A percentile compares a stretch with the other conserved stretches of the same genome.
phyloP scores from a whole-genome alignment of 2,888 invertebrate species.

The Dryobotodes eremita region DNA sequence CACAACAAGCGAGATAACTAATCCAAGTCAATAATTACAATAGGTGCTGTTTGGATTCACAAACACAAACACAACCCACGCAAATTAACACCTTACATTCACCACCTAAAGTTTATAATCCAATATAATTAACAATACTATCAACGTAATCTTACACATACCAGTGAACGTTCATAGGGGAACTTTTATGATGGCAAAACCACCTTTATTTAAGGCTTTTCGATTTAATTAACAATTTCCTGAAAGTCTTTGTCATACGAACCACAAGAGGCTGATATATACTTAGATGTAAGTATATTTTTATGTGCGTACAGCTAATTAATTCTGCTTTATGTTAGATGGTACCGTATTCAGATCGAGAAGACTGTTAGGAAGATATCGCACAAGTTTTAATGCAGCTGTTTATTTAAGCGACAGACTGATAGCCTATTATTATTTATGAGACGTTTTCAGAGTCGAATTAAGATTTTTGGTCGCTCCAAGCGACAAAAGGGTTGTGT shows the following conservation, averaged over 20 bases:
- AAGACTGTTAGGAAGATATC: conserved; percentile 31
- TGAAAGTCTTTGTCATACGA: conserved; percentile 76
- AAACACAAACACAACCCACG: conserved; percentile 54
- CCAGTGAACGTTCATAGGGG: conserved; percentile 74
- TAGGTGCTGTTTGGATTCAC: conserved; percentile 69
- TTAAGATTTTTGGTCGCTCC: conserved; percentile 57
- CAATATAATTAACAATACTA: conserved; percentile 49
- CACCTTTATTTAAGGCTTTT: conserved; percentile 79
- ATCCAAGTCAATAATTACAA: conserved; percentile 79
- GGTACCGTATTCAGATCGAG: conserved; percentile 14
- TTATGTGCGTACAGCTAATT: conserved; percentile 45
- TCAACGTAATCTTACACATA: conserved; percentile 70
- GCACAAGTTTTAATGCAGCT: conserved; percentile 43
- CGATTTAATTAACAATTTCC: conserved; percentile 84
- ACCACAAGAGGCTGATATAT: conserved; percentile 67
- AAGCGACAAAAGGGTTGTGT: conserved; percentile 41
- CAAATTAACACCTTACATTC: conserved; percentile 60
- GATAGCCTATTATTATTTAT: conserved; percentile 63
- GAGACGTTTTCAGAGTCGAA: conserved; percentile 49
- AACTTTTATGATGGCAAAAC: conserved; percentile 83
- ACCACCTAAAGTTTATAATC: conserved; percentile 61
- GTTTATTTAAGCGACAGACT: conserved; percentile 44
- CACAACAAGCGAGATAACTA: conserved; percentile 76
- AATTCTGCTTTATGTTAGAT: conserved; percentile 30
- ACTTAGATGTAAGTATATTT: conserved; percentile 66